A percentile compares a stretch with the other conserved stretches of the same genome.
phyloP scores from a whole-genome alignment of 2,797 vertebrate species.

The Rhincodon typus region DNA sequence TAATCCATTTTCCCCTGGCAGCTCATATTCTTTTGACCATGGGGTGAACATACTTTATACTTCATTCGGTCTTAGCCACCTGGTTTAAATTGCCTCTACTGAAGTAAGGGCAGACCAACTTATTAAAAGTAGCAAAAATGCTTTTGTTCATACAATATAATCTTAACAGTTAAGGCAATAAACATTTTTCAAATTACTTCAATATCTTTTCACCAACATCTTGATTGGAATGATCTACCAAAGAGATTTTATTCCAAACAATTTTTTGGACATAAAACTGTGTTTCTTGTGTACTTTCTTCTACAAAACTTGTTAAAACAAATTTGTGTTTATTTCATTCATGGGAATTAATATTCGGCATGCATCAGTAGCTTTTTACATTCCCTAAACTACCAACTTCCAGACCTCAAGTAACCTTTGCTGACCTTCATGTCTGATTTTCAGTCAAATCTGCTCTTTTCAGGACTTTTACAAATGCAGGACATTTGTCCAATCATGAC shows the following conservation, averaged over 20 bases:
- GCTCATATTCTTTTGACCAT: not conserved
- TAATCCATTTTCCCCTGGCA: not conserved
- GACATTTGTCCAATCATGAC: not conserved
- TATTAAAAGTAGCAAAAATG: not conserved
- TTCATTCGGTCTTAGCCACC: not conserved
- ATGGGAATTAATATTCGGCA: not conserved
- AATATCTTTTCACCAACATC: not conserved
- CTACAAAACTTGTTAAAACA: not conserved
- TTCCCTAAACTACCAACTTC: not conserved
- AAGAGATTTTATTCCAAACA: not conserved
- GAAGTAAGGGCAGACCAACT: not conserved
- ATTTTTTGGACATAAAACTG: not conserved
- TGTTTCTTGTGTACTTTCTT: not conserved
- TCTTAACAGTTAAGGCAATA: no score
- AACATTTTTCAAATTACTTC: not conserved
- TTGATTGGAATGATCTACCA: not conserved
- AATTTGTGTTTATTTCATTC: not conserved
- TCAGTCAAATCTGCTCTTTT: not conserved
- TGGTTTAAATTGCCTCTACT: not conserved
- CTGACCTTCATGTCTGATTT: not conserved
- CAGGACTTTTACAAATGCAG: not conserved
- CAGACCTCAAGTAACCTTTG: no score
- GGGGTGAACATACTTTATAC: not conserved
- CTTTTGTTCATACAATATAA: not conserved
- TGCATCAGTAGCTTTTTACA: not conserved